Percentiles rank a stretch among this genome's conserved stretches.
Evolutionary conservation across 2,888 invertebrate genomes (phyloP).

Genomic region (Orthosia cruda): DNA sequence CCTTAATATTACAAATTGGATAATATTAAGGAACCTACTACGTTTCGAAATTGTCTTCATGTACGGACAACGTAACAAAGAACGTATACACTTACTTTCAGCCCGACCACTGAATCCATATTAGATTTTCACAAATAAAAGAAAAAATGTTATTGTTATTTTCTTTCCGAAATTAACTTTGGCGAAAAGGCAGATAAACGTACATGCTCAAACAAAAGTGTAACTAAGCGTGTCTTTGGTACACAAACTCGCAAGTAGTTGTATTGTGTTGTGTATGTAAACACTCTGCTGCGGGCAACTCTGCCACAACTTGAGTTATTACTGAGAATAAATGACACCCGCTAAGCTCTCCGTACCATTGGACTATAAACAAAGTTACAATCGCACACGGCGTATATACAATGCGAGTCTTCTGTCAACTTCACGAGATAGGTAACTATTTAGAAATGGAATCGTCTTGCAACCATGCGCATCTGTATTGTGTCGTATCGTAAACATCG

Average conservation of each 20-base stretch:
- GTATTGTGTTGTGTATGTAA: constrained; percentile 60
- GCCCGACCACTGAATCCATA: constrained; percentile 45
- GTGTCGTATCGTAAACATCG: constrained; percentile 44
- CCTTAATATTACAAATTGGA: constrained; percentile 18
- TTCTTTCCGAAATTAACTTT: constrained; percentile 60
- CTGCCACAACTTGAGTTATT: constrained; percentile 63
- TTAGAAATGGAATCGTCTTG: constrained; percentile 45
- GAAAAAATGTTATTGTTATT: constrained; percentile 44
- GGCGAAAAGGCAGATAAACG: constrained; percentile 56
- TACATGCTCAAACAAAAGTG: constrained; percentile 50
- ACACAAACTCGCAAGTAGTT: constrained; percentile 55
- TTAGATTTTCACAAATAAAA: constrained; percentile 51
- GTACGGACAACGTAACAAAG: constrained; percentile 42
- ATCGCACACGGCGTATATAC: constrained; percentile 27
- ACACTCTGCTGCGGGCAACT: constrained; percentile 49
- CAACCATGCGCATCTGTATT: constrained; percentile 30
- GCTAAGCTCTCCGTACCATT: constrained; percentile 53
- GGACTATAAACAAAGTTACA: constrained; percentile 48
- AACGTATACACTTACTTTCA: constrained; percentile 35
- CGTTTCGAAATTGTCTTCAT: constrained; percentile 39
- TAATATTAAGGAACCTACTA: constrained; percentile 19
- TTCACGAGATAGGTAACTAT: constrained; percentile 29
- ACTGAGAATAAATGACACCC: constrained; percentile 57
- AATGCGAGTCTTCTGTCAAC: constrained; percentile 22
- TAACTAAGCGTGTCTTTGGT: constrained; percentile 60